These are phyloP conservation scores for Leptopilina clavipes DNA, from an alignment of 1,140 invertebrate species.

Conservation along the genomic window DNA sequence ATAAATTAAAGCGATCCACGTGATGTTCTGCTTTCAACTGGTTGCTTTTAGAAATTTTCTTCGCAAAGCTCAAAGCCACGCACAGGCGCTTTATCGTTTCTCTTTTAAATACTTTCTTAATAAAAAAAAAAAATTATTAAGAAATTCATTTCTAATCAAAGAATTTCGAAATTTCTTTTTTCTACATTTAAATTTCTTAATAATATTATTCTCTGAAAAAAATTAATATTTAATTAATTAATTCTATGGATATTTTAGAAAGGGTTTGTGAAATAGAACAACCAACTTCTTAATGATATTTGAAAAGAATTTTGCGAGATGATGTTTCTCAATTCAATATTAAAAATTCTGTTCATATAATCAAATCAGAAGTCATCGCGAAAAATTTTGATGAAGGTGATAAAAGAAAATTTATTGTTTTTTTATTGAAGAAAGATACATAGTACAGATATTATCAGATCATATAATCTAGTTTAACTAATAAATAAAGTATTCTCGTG, in stretches of 20 bases:
- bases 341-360: slow-evolving; percentile 9
- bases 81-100: slow-evolving; percentile 65
- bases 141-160: no score
- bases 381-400: slow-evolving; percentile 55
- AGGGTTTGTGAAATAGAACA: not conserved
- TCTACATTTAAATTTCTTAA: no score
- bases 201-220: not conserved
- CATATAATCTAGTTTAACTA: slow-evolving; percentile 41
- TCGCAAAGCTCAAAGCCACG: slow-evolving; percentile 53
- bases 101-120: slow-evolving; percentile 17
- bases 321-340: slow-evolving; percentile 38
- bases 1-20: not conserved
- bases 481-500: slow-evolving; percentile 48
- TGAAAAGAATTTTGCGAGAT: slow-evolving; percentile 48
- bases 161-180: no score
- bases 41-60: slow-evolving; percentile 39
- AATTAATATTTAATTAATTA: not conserved
- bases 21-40: slow-evolving; percentile 13
- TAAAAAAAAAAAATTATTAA: slow-evolving; percentile 20
- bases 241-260: not conserved
- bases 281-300: slow-evolving; percentile 42
- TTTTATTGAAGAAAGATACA: slow-evolving; percentile 66
- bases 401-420: slow-evolving; percentile 66
- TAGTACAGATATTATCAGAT: slow-evolving; percentile 51
- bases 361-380: slow-evolving; percentile 11